phyloP scores from a whole-genome alignment of 1,140 invertebrate genomes.

The Drosophila navojoa region DNA sequence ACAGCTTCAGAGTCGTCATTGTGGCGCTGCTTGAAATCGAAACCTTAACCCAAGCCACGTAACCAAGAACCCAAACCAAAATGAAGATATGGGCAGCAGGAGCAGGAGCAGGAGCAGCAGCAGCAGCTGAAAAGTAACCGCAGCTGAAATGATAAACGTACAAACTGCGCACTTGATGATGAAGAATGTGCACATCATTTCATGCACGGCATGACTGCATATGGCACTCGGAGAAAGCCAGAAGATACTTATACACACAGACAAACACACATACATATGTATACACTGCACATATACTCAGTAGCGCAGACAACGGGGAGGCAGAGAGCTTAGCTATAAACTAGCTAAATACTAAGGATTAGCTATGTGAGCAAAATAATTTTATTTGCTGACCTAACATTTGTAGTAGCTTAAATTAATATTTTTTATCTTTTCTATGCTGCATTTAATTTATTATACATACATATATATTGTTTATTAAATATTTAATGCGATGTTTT shows the following conservation, averaged over 20 bases:
- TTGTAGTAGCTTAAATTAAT: too few relatives aligned
- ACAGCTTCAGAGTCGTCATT: constrained; percentile 9
- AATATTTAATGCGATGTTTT: too few relatives aligned
- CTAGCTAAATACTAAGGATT: not conserved
- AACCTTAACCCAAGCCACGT: constrained; percentile 4
- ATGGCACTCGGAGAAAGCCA: constrained; percentile 10
- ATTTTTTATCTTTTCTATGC: too few relatives aligned
- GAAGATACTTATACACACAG: not conserved
- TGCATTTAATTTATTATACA: too few relatives aligned
- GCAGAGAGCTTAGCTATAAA: not conserved
- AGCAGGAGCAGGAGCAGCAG: not conserved
- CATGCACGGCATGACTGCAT: constrained; percentile 34
- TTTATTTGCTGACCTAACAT: too few relatives aligned
- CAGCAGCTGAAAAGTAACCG: constrained; percentile 46
- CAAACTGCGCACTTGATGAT: constrained; percentile 63
- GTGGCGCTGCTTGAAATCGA: constrained; percentile 29
- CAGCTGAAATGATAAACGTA: constrained; percentile 67
- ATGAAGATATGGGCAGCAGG: constrained; percentile 1
- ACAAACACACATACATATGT: constrained; percentile 4
- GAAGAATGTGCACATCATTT: constrained; percentile 72
- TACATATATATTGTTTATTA: too few relatives aligned
- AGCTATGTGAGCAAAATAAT: too few relatives aligned
- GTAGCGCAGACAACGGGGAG: not conserved
- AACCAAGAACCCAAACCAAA: constrained; percentile 34
- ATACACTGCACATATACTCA: not conserved